Evolutionary conservation across 2,797 vertebrate species (phyloP).

Genomic region (Melanotaenia maccullochi): DNA sequence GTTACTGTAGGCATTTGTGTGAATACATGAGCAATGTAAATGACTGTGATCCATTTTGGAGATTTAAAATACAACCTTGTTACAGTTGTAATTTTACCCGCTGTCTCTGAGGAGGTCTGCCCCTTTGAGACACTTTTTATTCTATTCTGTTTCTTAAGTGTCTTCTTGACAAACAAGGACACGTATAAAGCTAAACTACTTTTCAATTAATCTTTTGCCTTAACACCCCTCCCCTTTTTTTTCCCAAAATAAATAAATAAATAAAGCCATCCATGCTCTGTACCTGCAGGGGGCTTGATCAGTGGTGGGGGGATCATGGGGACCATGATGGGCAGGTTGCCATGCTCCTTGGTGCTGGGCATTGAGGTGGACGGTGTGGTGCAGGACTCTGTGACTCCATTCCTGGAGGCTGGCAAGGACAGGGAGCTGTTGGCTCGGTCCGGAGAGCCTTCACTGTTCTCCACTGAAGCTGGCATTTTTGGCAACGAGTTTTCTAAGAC

Average conservation of each 20-base stretch:
- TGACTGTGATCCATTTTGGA: conserved; percentile 41
- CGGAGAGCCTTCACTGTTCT: conserved; percentile 90
- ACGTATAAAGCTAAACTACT: conserved; percentile 1
- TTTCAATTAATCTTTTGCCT: conserved; percentile 7
- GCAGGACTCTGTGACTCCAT: conserved; percentile 85
- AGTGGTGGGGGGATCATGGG: conserved; percentile 97
- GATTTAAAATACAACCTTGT: neutral
- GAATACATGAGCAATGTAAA: conserved; percentile 27
- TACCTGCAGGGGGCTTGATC: conserved; percentile 98
- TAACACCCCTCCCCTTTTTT: neutral
- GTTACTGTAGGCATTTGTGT: neutral
- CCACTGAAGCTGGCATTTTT: conserved; percentile 90
- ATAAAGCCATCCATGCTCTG: conserved; percentile 30
- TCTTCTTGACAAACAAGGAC: conserved; percentile 1
- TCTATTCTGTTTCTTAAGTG: neutral
- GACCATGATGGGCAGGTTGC: conserved; percentile 94
- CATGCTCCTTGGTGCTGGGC: conserved; percentile 92
- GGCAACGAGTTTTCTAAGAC: conserved; percentile 96
- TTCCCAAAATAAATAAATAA: conserved; percentile 8
- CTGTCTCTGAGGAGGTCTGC: neutral
- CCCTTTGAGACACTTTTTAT: neutral
- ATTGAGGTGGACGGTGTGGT: conserved; percentile 88
- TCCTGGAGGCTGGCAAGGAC: conserved; percentile 90
- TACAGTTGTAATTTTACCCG: neutral
- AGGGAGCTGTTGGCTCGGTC: conserved; percentile 92